Conservation (phyloP, 2,797 vertebrate genomes). For the Enteromius viviparus region DNA sequence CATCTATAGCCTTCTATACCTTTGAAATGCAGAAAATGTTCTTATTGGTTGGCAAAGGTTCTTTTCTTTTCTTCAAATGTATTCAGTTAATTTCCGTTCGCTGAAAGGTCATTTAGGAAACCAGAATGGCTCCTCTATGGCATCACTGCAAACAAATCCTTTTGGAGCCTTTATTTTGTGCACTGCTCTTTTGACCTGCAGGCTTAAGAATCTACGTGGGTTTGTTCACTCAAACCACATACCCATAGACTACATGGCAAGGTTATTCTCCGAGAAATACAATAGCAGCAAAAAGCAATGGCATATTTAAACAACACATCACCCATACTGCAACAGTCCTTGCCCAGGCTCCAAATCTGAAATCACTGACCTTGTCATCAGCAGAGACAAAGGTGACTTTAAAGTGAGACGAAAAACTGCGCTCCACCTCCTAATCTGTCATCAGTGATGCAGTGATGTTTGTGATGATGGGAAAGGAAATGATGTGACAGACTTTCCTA, state of each 20-base stretch:
- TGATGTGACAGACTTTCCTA: slow-evolving; percentile 43
- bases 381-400: slow-evolving; percentile 46
- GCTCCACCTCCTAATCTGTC: slow-evolving; percentile 46
- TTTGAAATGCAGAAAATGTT: too few species aligned
- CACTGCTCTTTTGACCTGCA: background rate
- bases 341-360: slow-evolving; percentile 10
- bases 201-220: slow-evolving; percentile 16
- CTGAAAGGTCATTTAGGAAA: too few species aligned
- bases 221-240: slow-evolving; percentile 31
- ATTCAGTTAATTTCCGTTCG: too few species aligned
- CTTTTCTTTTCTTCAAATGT: too few species aligned
- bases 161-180: too few species aligned
- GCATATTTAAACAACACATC: slow-evolving; percentile 56
- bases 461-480: slow-evolving; percentile 30
- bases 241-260: slow-evolving; percentile 40
- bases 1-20: too few species aligned
- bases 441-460: slow-evolving; percentile 29
- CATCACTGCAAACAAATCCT: too few species aligned
- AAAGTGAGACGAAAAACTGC: slow-evolving; percentile 39
- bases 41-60: too few species aligned
- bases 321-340: slow-evolving; percentile 1
- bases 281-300: slow-evolving; percentile 34
- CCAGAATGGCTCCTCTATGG: too few species aligned
- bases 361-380: slow-evolving; percentile 52
- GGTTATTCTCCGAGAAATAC: slow-evolving; percentile 49